A percentile compares a stretch with the other conserved stretches of the same genome.
These are phyloP conservation scores for Phalacrocorax carbo DNA, from an alignment of 2,113 vertebrate species.

Conservation along the genomic window DNA sequence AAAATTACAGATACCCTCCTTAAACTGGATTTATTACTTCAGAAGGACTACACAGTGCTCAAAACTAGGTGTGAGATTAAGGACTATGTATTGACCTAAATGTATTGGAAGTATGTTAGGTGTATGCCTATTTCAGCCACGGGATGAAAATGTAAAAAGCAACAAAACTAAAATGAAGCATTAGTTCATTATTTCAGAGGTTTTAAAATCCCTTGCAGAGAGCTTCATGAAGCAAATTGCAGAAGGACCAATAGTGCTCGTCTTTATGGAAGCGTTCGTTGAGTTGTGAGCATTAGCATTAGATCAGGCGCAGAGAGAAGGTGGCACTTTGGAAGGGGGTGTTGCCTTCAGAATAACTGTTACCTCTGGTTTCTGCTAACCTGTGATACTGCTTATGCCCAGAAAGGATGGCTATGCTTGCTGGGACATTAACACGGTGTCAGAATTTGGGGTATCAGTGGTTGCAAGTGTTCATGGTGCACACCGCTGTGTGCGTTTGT, in stretches of 20 bases:
- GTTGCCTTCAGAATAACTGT: background rate
- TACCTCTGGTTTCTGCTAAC: background rate
- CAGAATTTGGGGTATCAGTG: background rate
- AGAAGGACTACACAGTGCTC: background rate
- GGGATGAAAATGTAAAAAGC: background rate
- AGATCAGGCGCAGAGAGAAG: background rate
- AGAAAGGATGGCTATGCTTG: background rate
- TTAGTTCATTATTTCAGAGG: background rate
- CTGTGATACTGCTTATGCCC: background rate
- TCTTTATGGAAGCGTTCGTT: background rate
- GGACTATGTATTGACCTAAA: background rate
- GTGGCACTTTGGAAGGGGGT: background rate
- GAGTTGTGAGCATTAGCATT: background rate
- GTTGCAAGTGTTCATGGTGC: no score
- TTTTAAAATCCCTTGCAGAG: background rate
- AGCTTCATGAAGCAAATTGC: background rate
- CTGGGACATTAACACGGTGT: background rate
- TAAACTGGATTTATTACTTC: background rate
- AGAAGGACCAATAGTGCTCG: background rate
- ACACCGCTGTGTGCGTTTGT: accelerated
- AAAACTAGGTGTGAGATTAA: background rate
- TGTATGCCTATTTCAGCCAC: background rate
- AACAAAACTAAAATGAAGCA: background rate
- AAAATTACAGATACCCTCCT: background rate
- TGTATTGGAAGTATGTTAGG: background rate